Conservation (phyloP, 2,888 invertebrate genomes). For the Nemotelus nigrinus region DNA sequence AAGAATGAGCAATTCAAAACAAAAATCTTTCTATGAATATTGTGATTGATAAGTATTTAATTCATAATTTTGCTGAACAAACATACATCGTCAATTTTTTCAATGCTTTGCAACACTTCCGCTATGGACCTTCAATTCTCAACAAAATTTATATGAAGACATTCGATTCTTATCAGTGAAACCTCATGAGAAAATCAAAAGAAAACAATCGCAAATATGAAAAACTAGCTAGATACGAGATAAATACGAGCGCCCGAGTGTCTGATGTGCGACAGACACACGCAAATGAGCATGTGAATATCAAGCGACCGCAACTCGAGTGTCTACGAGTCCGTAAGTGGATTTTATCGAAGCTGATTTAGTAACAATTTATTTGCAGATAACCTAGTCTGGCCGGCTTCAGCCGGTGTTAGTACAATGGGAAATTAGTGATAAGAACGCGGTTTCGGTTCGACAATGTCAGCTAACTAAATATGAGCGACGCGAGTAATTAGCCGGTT, state of each 20-base stretch:
- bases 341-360: slow-evolving; percentile 26
- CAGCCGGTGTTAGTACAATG: slow-evolving; percentile 13
- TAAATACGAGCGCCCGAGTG: background rate
- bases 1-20: too few species aligned
- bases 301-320: background rate
- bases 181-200: slow-evolving; percentile 18
- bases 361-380: slow-evolving; percentile 18
- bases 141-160: background rate
- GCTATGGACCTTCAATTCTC: background rate
- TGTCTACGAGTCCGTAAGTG: background rate
- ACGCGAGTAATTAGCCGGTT: slow-evolving; percentile 13
- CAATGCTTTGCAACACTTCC: background rate
- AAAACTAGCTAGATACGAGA: background rate
- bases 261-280: background rate
- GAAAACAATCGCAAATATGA: slow-evolving; percentile 16
- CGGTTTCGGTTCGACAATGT: background rate
- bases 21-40: too few species aligned
- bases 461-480: background rate
- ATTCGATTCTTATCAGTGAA: slow-evolving; percentile 4
- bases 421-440: slow-evolving; percentile 29
- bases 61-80: too few species aligned
- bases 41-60: too few species aligned
- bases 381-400: slow-evolving; percentile 6
- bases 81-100: background rate
- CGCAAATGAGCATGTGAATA: background rate